These are phyloP conservation scores for Sebastolobus alascanus DNA, from an alignment of 2,797 vertebrate species.

Conservation along the genomic window DNA sequence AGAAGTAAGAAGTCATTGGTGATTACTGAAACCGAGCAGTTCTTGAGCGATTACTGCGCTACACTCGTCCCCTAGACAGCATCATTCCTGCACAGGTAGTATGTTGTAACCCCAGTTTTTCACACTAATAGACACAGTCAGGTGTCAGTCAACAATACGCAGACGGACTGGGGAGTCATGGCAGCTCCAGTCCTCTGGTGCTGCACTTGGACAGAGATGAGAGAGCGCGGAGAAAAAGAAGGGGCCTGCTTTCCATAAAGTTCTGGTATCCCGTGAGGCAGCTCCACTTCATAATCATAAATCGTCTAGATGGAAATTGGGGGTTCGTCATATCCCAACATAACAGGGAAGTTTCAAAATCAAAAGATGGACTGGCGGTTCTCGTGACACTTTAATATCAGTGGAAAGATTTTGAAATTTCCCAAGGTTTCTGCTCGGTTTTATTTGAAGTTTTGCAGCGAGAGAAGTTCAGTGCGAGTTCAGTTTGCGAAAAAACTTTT, in stretches of 20 bases:
- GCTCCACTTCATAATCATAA: conserved; percentile 83
- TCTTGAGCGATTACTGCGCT: not conserved
- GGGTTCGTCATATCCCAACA: conserved; percentile 68
- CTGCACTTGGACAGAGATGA: conserved; percentile 77
- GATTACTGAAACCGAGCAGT: conserved; percentile 22
- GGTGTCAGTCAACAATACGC: conserved; percentile 78
- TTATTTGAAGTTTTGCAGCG: conserved; percentile 51
- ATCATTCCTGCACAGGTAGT: conserved; percentile 29
- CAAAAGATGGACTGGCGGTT: conserved; percentile 64
- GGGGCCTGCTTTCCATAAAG: conserved; percentile 85
- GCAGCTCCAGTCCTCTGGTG: conserved; percentile 62
- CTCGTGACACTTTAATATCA: conserved; percentile 68
- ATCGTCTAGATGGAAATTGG: conserved; percentile 78
- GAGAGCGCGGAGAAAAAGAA: conserved; percentile 62
- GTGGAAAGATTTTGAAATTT: conserved; percentile 51
- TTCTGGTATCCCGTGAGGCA: conserved; percentile 77
- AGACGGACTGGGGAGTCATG: conserved; percentile 64
- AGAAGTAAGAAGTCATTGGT: conserved; percentile 70
- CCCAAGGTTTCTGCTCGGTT: conserved; percentile 56
- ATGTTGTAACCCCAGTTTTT: conserved; percentile 35
- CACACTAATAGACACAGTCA: conserved; percentile 67
- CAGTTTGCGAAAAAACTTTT: conserved; percentile 4
- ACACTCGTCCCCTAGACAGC: not conserved
- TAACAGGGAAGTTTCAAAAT: conserved; percentile 70
- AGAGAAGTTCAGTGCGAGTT: conserved; percentile 51